Evolutionary conservation across 2,888 invertebrate species (phyloP), one percentile per base, ranked within the genome.

Genomic region (Calameuta pallipes): DNA sequence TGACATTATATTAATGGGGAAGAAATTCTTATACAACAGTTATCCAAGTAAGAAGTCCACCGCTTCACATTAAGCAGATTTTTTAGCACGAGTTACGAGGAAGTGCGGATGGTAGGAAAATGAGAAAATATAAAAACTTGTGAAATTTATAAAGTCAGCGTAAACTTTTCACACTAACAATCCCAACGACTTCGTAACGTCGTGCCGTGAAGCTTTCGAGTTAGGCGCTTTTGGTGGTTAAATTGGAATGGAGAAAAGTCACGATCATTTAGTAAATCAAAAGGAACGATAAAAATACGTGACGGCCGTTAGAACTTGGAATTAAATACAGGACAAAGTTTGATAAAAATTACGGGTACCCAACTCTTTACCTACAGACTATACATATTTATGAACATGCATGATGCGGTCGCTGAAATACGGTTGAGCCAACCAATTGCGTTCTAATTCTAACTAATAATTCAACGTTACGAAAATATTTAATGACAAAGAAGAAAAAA

Each of bases 231-330:
- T 73, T 69, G 56, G 75, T 79, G 77, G 76, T 79, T 78, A 79
- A 79, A 69, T 56, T 73, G 77, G 73, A 79, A 76, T 73, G 76
- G 23, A 74, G 41, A n/a, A 76, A 70, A 76, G 73, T 75, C 73
- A 73, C 78, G 71, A 79, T 78, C 69, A 34, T 76, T 69, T 73
- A 37, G 79, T 79, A 75, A 79, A 79, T 79, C 41, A 34, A 33
- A 31, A 37, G 56, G 23, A 0, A 56, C 9, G 9, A 56, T 23
- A 23, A 15, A 15, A 56, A 23, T 41, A 15, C 6, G 23, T 56
- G 23, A 15, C 2, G 23, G 23, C 23, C 9, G 23, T 56, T 56
- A 56, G 23, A 23, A 23, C 23, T 23, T 56, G 9, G 9, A 56
- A 56, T 56, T 56, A 23, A 56, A 56, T 23, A 23, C 2, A 23